Percentiles rank a stretch among this genome's conserved stretches.
Evolutionary conservation across 2,797 vertebrate genomes (phyloP).

Genomic region (Clarias fuscus): DNA sequence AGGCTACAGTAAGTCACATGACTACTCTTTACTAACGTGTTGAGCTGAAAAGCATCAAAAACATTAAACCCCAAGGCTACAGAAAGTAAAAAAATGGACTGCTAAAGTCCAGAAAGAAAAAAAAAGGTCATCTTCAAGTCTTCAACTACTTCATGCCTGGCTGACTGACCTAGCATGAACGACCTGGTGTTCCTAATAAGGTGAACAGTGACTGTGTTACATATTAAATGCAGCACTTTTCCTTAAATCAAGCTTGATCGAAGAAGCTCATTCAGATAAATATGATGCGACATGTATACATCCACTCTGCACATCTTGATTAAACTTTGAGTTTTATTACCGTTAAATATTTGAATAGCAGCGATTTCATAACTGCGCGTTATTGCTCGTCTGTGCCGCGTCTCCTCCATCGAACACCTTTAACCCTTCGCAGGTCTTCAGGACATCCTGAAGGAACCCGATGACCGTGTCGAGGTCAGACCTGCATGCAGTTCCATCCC

Average conservation of each 20-base stretch:
- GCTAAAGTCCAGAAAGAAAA: neutral
- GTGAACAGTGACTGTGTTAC: neutral
- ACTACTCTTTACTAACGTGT: neutral
- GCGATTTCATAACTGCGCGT: neutral
- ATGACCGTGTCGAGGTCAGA: constrained; percentile 56
- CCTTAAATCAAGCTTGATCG: too few species aligned
- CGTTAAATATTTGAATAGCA: neutral
- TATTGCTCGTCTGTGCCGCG: neutral
- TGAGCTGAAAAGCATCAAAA: constrained; percentile 2
- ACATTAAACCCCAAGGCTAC: neutral
- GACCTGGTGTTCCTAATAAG: neutral
- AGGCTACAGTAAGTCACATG: neutral
- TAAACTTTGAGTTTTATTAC: neutral
- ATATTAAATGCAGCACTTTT: neutral
- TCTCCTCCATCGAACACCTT: constrained; percentile 28
- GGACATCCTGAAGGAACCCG: constrained; percentile 77
- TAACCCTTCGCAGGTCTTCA: constrained; percentile 64
- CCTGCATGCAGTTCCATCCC: constrained; percentile 55
- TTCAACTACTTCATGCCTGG: neutral
- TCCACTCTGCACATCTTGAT: too few species aligned
- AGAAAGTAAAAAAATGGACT: neutral
- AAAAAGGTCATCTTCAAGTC: neutral
- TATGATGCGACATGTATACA: neutral
- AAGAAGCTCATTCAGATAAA: neutral
- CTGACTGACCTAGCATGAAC: neutral